A percentile compares a stretch with the other conserved stretches of the same genome.
Evolutionary conservation across 1,140 invertebrate species (phyloP).

Genomic region (Monochamus saltuarius): DNA sequence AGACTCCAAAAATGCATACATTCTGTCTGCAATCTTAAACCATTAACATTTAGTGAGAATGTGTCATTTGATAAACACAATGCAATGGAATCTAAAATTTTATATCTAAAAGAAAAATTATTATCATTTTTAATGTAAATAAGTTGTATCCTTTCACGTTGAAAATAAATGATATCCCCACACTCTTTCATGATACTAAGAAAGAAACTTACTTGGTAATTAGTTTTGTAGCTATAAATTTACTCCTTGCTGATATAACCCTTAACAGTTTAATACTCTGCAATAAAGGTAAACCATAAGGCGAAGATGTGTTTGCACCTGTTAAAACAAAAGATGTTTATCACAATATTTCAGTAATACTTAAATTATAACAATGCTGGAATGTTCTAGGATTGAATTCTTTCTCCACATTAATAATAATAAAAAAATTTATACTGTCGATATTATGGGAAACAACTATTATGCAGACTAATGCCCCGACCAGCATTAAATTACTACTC

Average conservation of each 20-base stretch:
- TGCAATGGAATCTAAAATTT: conserved; percentile 53
- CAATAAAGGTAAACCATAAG: conserved; percentile 52
- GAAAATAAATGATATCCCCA: too few species aligned
- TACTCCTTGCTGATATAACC: conserved; percentile 54
- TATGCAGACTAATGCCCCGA: too few species aligned
- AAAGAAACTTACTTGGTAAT: conserved; percentile 37
- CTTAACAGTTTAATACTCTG: conserved; percentile 57
- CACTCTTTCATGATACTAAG: too few species aligned
- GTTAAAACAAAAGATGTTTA: neutral
- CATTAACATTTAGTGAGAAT: conserved; percentile 53
- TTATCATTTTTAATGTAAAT: too few species aligned
- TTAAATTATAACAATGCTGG: too few species aligned
- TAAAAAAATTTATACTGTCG: too few species aligned
- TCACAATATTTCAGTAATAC: neutral
- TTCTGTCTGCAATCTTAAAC: conserved; percentile 62
- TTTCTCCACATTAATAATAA: too few species aligned
- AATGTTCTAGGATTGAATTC: too few species aligned
- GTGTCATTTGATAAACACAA: conserved; percentile 54
- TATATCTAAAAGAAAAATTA: conserved; percentile 53
- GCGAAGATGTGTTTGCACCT: conserved; percentile 6
- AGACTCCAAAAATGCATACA: conserved; percentile 55
- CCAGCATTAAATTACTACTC: too few species aligned
- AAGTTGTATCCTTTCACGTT: too few species aligned
- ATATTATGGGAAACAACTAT: too few species aligned
- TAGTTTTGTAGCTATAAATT: conserved; percentile 46